Conservation (phyloP, 35 echinoderm and acorn worm species). For the Stichopus chloronotus region DNA sequence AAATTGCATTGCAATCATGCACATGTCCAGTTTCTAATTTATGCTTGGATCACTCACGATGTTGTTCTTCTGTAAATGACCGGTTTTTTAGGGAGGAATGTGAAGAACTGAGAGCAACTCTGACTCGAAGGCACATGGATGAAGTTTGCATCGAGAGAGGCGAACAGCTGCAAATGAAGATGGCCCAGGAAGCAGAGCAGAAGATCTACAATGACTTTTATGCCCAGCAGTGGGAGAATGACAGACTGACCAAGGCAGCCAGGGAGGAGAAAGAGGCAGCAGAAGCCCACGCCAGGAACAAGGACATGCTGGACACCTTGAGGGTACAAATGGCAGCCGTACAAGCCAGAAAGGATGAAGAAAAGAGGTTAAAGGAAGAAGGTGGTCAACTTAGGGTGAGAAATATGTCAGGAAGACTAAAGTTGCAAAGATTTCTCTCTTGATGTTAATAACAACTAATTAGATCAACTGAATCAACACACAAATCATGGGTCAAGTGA, state of each 20-base stretch:
- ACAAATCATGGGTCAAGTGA: too few relatives aligned
- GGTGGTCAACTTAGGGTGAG: constrained; percentile 89
- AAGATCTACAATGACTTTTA: constrained; percentile 76
- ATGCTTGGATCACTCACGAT: neutral
- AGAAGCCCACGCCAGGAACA: constrained; percentile 81
- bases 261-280: constrained; percentile 76
- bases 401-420: neutral
- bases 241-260: constrained; percentile 84
- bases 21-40: neutral
- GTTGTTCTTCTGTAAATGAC: neutral
- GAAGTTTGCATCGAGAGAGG: constrained; percentile 90
- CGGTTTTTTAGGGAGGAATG: constrained; percentile 82
- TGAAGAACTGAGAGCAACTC: constrained; percentile 89
- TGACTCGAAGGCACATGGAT: constrained; percentile 90
- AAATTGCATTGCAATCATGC: neutral
- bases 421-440: too few relatives aligned
- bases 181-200: constrained; percentile 62
- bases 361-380: constrained; percentile 87
- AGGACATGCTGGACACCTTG: constrained; percentile 82
- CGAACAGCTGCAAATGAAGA: constrained; percentile 87
- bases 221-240: constrained; percentile 90
- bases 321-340: constrained; percentile 89
- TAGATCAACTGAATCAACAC: too few relatives aligned
- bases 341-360: constrained; percentile 85
- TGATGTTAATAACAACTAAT: too few relatives aligned